These are phyloP conservation scores for Muscina levida DNA, from an alignment of 2,888 invertebrate genomes.

Conservation along the genomic window DNA sequence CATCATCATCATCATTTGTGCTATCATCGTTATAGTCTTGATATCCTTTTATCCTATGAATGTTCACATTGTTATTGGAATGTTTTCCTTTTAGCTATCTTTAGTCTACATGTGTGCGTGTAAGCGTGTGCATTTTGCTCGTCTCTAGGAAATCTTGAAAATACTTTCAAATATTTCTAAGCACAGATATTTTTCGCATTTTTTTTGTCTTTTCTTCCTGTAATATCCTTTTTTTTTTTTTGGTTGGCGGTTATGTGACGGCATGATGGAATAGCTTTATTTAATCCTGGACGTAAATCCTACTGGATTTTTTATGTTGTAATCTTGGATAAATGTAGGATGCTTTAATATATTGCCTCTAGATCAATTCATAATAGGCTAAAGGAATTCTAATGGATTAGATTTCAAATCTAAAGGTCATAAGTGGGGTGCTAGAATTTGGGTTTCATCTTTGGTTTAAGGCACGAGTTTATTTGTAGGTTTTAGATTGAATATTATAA, in stretches of 20 bases:
- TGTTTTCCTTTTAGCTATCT: constrained; percentile 10
- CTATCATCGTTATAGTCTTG: neutral
- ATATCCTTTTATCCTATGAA: constrained; percentile 7
- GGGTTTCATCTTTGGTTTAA: too few species aligned
- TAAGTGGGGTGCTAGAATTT: too few species aligned
- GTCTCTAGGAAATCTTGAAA: constrained; percentile 18
- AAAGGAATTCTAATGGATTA: too few species aligned
- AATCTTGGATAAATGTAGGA: too few species aligned
- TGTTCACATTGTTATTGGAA: constrained; percentile 24
- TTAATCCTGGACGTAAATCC: constrained; percentile 5
- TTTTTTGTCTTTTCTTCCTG: neutral
- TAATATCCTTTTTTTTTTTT: neutral
- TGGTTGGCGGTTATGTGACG: neutral
- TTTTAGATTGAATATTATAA: too few species aligned
- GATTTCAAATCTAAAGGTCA: too few species aligned
- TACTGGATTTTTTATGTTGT: neutral
- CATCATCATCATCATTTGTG: neutral
- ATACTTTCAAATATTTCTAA: constrained; percentile 16
- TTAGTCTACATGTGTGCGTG: neutral
- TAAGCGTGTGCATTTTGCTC: neutral
- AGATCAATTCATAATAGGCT: too few species aligned
- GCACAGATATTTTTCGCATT: neutral
- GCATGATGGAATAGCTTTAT: constrained; percentile 12
- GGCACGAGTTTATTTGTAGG: too few species aligned
- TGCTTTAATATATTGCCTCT: too few species aligned